A percentile compares a stretch with the other conserved stretches of the same genome.
phyloP scores from a whole-genome alignment of 2,888 invertebrate species.

The Spilarctia lutea region DNA sequence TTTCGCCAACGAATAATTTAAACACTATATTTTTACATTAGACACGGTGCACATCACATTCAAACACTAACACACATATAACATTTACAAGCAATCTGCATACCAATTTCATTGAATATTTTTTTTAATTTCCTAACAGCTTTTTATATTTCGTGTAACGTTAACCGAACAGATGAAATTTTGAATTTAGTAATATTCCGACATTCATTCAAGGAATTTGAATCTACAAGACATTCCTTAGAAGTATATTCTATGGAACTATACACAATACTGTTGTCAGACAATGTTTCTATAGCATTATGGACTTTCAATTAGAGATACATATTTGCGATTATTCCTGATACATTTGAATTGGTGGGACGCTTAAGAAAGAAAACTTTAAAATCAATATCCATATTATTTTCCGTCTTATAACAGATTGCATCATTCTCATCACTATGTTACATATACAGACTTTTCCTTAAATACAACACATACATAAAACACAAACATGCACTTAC shows the following conservation, averaged over 20 bases:
- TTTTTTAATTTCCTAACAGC: background rate
- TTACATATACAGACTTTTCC: background rate
- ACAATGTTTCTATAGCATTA: background rate
- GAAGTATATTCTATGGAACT: background rate
- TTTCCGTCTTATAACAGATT: background rate
- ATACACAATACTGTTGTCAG: background rate
- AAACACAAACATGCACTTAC: background rate
- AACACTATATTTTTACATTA: slow-evolving; percentile 33
- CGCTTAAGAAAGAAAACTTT: background rate
- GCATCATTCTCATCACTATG: background rate
- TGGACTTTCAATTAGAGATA: background rate
- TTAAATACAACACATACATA: background rate
- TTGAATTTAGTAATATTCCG: background rate
- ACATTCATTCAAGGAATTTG: background rate
- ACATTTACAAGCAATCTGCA: slow-evolving; percentile 18
- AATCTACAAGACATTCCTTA: background rate
- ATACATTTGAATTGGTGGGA: background rate
- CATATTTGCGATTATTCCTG: background rate
- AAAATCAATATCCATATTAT: background rate
- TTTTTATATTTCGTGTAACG: background rate
- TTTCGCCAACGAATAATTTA: slow-evolving; percentile 16
- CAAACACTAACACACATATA: background rate
- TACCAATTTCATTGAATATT: slow-evolving; percentile 23
- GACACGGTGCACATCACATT: slow-evolving; percentile 23
- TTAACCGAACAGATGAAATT: background rate